These are phyloP conservation scores for Charina bottae DNA, from an alignment of 2,113 vertebrate species.

Conservation along the genomic window DNA sequence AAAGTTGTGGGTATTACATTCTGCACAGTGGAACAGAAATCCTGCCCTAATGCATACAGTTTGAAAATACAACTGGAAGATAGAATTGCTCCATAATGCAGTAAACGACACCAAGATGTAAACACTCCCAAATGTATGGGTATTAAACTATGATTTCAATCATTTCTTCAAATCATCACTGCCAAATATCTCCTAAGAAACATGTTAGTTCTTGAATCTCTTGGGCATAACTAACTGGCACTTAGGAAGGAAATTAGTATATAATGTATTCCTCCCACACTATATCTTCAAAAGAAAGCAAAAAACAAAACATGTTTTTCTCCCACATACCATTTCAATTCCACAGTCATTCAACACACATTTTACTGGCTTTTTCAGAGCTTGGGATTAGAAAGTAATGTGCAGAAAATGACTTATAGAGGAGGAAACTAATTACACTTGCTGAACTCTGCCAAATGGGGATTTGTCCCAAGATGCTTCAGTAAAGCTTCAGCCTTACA, in stretches of 20 bases:
- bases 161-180: neutral
- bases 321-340: slow-evolving; percentile 29
- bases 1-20: neutral
- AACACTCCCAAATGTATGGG: slow-evolving; percentile 7
- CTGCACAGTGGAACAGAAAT: neutral
- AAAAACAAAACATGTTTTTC: slow-evolving; percentile 36
- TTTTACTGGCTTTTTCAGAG: slow-evolving; percentile 3
- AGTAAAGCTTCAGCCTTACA: neutral
- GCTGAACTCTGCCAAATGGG: neutral
- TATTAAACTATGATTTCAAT: slow-evolving; percentile 37
- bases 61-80: neutral
- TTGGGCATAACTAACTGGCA: slow-evolving; percentile 26
- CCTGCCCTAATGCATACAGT: neutral
- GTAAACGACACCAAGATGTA: slow-evolving; percentile 25
- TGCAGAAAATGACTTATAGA: slow-evolving; percentile 1
- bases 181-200: slow-evolving; percentile 20
- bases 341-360: slow-evolving; percentile 7
- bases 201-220: neutral
- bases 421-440: neutral
- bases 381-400: slow-evolving; percentile 8
- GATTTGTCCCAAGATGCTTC: neutral
- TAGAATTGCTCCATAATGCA: slow-evolving; percentile 17
- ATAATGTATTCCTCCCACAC: slow-evolving; percentile 39
- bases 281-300: slow-evolving; percentile 29
- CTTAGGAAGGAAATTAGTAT: slow-evolving; percentile 41